A percentile compares a stretch with the other conserved stretches of the same genome.
phyloP scores from a whole-genome alignment of 92 coral and sea anemone genomes.

The Palythoa grandiflora region DNA sequence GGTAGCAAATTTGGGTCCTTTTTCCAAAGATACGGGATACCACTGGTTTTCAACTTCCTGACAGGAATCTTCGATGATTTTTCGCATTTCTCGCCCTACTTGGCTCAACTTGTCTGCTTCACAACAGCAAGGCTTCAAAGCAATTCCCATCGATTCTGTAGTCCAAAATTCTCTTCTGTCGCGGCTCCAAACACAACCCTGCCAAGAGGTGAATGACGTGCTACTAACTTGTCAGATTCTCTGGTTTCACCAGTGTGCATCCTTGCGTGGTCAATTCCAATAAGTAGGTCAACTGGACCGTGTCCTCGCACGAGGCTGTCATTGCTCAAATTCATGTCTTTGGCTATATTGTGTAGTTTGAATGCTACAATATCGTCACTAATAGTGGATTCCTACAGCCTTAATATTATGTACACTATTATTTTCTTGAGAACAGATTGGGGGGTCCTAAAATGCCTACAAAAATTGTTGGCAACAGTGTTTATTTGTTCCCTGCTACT shows the following conservation, averaged over 20 bases:
- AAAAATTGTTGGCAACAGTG: too few species aligned
- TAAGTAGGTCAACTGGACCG: slow-evolving; percentile 71
- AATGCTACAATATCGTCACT: slow-evolving; percentile 62
- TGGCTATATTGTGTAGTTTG: slow-evolving; percentile 46
- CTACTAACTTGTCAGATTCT: slow-evolving; percentile 62
- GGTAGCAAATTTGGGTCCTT: slow-evolving; percentile 54
- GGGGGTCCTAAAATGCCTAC: too few species aligned
- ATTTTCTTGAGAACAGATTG: too few species aligned
- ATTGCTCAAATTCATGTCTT: slow-evolving; percentile 28
- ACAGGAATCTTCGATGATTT: slow-evolving; percentile 63
- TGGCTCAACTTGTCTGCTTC: slow-evolving; percentile 57
- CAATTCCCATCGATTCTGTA: slow-evolving; percentile 53
- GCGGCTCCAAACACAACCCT: slow-evolving; percentile 75
- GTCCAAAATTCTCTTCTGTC: slow-evolving; percentile 52
- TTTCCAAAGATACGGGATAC: slow-evolving; percentile 72
- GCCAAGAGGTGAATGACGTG: slow-evolving; percentile 58
- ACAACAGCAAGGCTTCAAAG: slow-evolving; percentile 45
- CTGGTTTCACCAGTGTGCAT: slow-evolving; percentile 72
- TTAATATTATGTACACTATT: slow-evolving; percentile 54
- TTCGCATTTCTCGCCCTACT: slow-evolving; percentile 60
- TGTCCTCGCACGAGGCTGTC: slow-evolving; percentile 51
- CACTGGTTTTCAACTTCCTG: slow-evolving; percentile 47
- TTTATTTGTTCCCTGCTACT: too few species aligned
- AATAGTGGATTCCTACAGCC: slow-evolving; percentile 73
- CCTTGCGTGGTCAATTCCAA: slow-evolving; percentile 76